Base-by-base conservation (phyloP, 2,113 vertebrate genomes). In the Hippotragus niger region DNA sequence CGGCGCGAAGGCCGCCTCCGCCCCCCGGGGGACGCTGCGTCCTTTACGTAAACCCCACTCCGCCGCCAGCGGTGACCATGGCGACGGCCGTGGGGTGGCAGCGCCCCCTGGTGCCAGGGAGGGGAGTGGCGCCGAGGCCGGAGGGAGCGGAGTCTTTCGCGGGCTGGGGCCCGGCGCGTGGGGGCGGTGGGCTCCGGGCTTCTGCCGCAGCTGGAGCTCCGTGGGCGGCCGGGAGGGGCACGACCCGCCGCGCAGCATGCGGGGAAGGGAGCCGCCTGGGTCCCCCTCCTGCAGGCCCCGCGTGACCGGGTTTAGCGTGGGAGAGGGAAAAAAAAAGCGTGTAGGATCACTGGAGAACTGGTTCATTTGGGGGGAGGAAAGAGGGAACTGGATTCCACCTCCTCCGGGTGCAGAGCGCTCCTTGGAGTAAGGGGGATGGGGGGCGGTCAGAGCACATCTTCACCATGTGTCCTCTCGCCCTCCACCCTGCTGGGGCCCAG, bases 21-120 rank as follows among this genome's bases (percentile, higher is more conserved):
- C 99, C 99, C 96, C 98, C 98, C 98, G 98, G 97, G 98, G 98
- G 98, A 98, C 98, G 98, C 99, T 98, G 98, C 99, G 99, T 98
- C 98, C 99, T 98, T 98, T 98, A 97, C 99, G 99, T 98, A 99
- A 98, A 98, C 97, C 96, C 98, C 98, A 97, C 98, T 99, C 97
- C 98, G 98, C 98, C 97, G 98, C 98, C 99, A 98, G 99, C 99
- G 98, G 99, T 99, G 98, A 96, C 98, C 98, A 98, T 98, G 98
- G 98, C 96, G 98, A 99, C 99, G 84, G 97, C 58, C 81, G 97
- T 47, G 96, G 84, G 67, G 83, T 50, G 55, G 98, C 80, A 94
- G 98, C 98, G 98, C 98, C 98, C 98, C 96, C 98, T 98, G 91
- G 98, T 89, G 98, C 40, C 88, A 23, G 93, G 98, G 96, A 96